These are phyloP conservation scores for Prionace glauca DNA, from an alignment of 2,797 vertebrate species.

Conservation along the genomic window DNA sequence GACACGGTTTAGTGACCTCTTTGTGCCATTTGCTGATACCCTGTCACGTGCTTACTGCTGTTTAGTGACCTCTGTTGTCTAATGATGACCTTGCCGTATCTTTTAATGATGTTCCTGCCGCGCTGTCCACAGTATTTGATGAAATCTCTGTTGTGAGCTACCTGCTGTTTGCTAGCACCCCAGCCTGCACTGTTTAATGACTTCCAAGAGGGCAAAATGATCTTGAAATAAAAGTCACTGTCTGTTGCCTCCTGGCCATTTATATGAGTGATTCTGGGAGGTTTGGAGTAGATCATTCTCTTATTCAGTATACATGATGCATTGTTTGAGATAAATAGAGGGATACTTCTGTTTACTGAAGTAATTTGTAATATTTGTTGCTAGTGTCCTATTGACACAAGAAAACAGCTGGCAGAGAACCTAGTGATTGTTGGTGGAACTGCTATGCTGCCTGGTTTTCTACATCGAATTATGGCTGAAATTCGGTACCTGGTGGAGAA, in stretches of 20 bases:
- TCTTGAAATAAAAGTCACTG: neutral
- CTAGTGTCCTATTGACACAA: slow-evolving; percentile 92
- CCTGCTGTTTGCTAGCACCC: too few species aligned
- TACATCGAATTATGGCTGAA: slow-evolving; percentile 87
- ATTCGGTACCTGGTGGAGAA: slow-evolving; percentile 85
- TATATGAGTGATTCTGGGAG: neutral
- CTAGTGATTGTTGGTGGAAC: slow-evolving; percentile 90
- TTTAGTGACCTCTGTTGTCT: too few species aligned
- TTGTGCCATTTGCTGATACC: too few species aligned
- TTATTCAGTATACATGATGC: neutral
- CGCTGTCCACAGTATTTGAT: too few species aligned
- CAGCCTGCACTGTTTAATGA: too few species aligned
- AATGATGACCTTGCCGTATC: too few species aligned
- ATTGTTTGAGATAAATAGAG: neutral
- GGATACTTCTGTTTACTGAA: neutral
- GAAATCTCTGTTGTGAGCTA: too few species aligned
- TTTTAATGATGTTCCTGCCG: too few species aligned
- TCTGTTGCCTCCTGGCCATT: neutral
- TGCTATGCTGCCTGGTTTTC: slow-evolving; percentile 87
- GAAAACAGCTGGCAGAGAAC: slow-evolving; percentile 92
- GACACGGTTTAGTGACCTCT: too few species aligned
- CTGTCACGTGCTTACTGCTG: too few species aligned
- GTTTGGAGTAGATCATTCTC: neutral
- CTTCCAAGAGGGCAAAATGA: neutral
- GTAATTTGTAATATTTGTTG: neutral